These are phyloP conservation scores for Salvelinus fontinalis DNA, from an alignment of 2,113 vertebrate species.

Conservation along the genomic window DNA sequence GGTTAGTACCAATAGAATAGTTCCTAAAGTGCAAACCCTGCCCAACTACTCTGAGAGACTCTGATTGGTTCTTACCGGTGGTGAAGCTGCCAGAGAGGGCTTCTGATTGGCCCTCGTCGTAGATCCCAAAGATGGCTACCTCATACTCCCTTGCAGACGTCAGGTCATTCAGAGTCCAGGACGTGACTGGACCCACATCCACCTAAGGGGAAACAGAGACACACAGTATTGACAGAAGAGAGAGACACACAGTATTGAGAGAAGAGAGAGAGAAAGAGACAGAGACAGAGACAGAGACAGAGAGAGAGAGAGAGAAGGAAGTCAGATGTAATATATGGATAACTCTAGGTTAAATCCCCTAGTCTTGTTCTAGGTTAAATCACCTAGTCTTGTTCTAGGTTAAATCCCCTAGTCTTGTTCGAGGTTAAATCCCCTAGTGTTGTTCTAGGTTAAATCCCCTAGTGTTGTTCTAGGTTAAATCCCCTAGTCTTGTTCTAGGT, in stretches of 20 bases:
- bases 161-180: conserved; percentile 80
- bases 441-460: too few species aligned
- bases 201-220: conserved; percentile 69
- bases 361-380: too few species aligned
- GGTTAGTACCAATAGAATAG: too few species aligned
- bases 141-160: conserved; percentile 86
- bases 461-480: too few species aligned
- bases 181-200: conserved; percentile 80
- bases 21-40: too few species aligned
- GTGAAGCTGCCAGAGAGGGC: conserved; percentile 87
- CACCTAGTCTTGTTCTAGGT: too few species aligned
- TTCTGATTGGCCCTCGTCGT: conserved; percentile 85
- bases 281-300: background rate
- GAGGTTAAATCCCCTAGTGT: too few species aligned
- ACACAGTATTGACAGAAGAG: background rate
- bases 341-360: background rate
- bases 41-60: too few species aligned
- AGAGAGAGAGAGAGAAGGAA: background rate
- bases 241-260: background rate
- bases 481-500: background rate
- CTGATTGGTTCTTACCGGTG: conserved; percentile 80
- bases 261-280: background rate
- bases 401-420: too few species aligned
- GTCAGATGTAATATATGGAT: background rate
- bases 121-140: conserved; percentile 83